Percentiles rank a stretch among this genome's conserved stretches.
Conservation (phyloP, 2,888 invertebrate genomes). For the Ceraclea dissimilis region DNA sequence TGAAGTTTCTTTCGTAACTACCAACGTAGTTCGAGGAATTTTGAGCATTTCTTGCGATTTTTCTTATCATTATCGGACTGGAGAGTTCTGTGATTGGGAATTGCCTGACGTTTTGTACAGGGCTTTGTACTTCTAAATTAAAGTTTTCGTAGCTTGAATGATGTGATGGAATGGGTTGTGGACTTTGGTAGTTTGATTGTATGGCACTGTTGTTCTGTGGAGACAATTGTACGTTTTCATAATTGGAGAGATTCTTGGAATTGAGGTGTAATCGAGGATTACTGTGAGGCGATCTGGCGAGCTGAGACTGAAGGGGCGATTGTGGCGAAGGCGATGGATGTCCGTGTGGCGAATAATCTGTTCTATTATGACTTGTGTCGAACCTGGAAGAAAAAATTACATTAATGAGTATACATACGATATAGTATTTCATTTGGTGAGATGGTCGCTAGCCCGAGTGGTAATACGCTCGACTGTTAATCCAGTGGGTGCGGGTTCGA, state of each 20-base stretch:
- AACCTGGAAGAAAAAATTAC: slow-evolving; percentile 34
- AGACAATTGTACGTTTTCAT: slow-evolving; percentile 48
- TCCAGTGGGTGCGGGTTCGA: too few species aligned
- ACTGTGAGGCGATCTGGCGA: not conserved
- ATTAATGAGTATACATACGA: not conserved
- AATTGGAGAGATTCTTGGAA: slow-evolving; percentile 39
- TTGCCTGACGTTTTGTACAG: slow-evolving; percentile 30
- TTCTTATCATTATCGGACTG: slow-evolving; percentile 43
- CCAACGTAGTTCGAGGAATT: slow-evolving; percentile 18
- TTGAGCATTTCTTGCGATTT: slow-evolving; percentile 25
- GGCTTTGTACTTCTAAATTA: slow-evolving; percentile 22
- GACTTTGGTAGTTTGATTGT: slow-evolving; percentile 31
- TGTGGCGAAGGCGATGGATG: slow-evolving; percentile 11
- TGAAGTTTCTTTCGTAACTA: slow-evolving; percentile 17
- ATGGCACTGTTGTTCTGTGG: slow-evolving; percentile 34
- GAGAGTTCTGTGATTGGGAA: slow-evolving; percentile 35
- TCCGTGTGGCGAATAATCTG: slow-evolving; percentile 16
- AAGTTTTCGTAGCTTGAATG: slow-evolving; percentile 32
- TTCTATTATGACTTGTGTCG: slow-evolving; percentile 41
- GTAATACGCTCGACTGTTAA: too few species aligned
- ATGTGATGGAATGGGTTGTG: slow-evolving; percentile 29
- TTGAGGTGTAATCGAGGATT: slow-evolving; percentile 22
- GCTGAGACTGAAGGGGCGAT: not conserved
- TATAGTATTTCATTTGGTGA: not conserved
- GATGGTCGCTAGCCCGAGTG: not conserved